These are phyloP conservation scores for Tachina lurida DNA, from an alignment of 2,888 invertebrate genomes.

Conservation along the genomic window DNA sequence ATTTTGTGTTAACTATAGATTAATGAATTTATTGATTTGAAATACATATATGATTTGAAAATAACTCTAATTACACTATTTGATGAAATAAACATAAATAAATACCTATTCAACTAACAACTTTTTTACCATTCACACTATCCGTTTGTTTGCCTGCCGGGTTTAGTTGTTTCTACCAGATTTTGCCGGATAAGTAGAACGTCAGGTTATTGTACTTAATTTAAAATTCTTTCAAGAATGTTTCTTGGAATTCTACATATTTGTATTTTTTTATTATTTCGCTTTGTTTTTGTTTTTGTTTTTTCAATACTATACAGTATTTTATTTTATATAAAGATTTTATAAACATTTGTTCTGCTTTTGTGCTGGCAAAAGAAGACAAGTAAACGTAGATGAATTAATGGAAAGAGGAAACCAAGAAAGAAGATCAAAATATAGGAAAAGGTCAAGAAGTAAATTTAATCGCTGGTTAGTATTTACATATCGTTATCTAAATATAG, in stretches of 20 bases:
- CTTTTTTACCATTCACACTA: conserved; percentile 9
- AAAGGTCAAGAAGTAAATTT: conserved; percentile 15
- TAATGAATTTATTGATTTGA: too few species aligned
- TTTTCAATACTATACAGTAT: not conserved
- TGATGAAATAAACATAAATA: not conserved
- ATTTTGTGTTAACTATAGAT: too few species aligned
- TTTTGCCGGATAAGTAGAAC: conserved; percentile 27
- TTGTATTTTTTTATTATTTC: conserved; percentile 42
- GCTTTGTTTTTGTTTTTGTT: not conserved
- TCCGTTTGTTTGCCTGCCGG: conserved; percentile 28
- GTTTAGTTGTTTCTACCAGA: conserved; percentile 4
- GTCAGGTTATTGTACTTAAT: conserved; percentile 68
- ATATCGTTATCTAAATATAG: too few species aligned
- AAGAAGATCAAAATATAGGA: conserved; percentile 10
- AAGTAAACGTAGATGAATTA: not conserved
- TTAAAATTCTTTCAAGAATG: conserved; percentile 61
- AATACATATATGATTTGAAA: too few species aligned
- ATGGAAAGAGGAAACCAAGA: not conserved
- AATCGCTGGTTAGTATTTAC: too few species aligned
- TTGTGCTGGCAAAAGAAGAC: conserved; percentile 16
- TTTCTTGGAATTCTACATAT: conserved; percentile 55
- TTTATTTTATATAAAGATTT: conserved; percentile 24
- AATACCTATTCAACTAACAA: not conserved
- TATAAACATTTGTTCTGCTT: conserved; percentile 1
- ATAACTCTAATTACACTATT: not conserved